phyloP scores from a whole-genome alignment of 2,113 vertebrate species.

The Chitala chitala region DNA sequence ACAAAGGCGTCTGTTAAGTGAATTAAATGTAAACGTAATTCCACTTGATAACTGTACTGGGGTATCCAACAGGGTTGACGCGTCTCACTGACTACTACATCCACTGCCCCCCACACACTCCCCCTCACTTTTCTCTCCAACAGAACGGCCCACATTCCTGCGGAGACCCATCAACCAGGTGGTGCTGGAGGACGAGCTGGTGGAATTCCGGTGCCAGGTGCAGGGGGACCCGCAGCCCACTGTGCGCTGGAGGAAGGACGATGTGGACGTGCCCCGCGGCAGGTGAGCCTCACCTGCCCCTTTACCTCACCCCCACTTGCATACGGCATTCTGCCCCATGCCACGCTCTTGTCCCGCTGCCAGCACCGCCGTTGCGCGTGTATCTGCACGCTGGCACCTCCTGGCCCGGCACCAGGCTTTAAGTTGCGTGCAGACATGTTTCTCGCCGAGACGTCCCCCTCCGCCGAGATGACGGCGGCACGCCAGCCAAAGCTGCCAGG shows the following conservation, averaged over 20 bases:
- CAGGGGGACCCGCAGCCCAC: constrained; percentile 93
- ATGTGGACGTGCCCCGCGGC: constrained; percentile 83
- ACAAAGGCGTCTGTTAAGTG: too few relatives aligned
- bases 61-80: not conserved
- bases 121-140: constrained; percentile 10
- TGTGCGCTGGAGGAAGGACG: constrained; percentile 92
- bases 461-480: too few relatives aligned
- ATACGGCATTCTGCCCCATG: not conserved
- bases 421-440: too few relatives aligned
- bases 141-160: constrained; percentile 92
- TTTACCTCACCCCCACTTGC: not conserved
- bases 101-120: not conserved
- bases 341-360: not conserved
- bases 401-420: too few relatives aligned
- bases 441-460: not conserved
- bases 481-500: not conserved
- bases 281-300: constrained; percentile 60
- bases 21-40: too few relatives aligned
- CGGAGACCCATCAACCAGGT: constrained; percentile 95
- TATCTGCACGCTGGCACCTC: too few relatives aligned
- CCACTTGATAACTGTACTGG: too few relatives aligned
- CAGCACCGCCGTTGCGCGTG: too few relatives aligned
- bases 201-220: constrained; percentile 95
- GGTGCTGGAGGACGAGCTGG: constrained; percentile 86
- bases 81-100: not conserved